phyloP scores from a whole-genome alignment of 1,140 invertebrate species.

The Leucophenga varia region DNA sequence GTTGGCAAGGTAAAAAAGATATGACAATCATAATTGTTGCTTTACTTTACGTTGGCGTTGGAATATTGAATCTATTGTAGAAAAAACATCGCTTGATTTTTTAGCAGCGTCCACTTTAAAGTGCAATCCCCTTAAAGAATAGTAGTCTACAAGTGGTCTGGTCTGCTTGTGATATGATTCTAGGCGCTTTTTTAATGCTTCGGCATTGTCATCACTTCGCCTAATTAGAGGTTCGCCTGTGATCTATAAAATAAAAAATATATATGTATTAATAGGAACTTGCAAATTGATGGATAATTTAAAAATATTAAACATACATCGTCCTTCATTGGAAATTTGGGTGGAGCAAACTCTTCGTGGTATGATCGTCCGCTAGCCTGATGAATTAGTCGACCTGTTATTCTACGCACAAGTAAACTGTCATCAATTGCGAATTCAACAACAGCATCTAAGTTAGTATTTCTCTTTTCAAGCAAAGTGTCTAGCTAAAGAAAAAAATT shows the following conservation, averaged over 20 bases:
- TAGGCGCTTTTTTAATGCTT: slow-evolving; percentile 84
- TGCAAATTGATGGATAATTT: too few relatives aligned
- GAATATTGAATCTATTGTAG: slow-evolving; percentile 76
- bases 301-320: too few relatives aligned
- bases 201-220: slow-evolving; percentile 89
- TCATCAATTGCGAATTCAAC: slow-evolving; percentile 95
- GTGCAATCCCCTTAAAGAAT: slow-evolving; percentile 75
- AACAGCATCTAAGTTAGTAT: slow-evolving; percentile 84
- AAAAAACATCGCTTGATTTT: slow-evolving; percentile 71
- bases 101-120: slow-evolving; percentile 76
- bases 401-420: slow-evolving; percentile 84
- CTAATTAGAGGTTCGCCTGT: slow-evolving; percentile 87
- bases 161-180: slow-evolving; percentile 87
- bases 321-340: slow-evolving; percentile 89
- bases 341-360: slow-evolving; percentile 96
- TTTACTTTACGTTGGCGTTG: slow-evolving; percentile 50
- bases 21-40: slow-evolving; percentile 34
- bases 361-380: slow-evolving; percentile 88
- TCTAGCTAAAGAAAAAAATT: slow-evolving; percentile 76
- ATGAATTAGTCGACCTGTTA: slow-evolving; percentile 93
- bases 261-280: too few relatives aligned
- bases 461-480: slow-evolving; percentile 77
- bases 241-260: slow-evolving; percentile 64
- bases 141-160: slow-evolving; percentile 88
- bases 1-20: too few relatives aligned